Evolutionary conservation across 2,888 invertebrate species (phyloP).

Genomic region (Aromia moschata): DNA sequence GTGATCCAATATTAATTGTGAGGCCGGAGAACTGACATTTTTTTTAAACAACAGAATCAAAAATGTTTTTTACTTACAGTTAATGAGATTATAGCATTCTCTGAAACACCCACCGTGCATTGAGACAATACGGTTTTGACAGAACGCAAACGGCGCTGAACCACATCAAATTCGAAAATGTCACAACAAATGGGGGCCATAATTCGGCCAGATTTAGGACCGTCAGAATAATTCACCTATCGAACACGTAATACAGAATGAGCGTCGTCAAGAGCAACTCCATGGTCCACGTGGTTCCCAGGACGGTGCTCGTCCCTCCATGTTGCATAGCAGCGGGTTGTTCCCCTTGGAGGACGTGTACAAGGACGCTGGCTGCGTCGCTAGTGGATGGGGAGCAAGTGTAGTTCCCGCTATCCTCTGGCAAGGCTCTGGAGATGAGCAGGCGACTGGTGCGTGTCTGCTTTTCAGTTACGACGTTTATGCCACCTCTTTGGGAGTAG

Average conservation of each 20-base stretch:
- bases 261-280: conserved; percentile 51
- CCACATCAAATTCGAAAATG: too few relatives aligned
- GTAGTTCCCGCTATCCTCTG: conserved; percentile 87
- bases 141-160: too few relatives aligned
- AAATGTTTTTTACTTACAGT: too few relatives aligned
- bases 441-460: conserved; percentile 85
- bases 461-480: conserved; percentile 87
- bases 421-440: conserved; percentile 83
- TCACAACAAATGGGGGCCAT: too few relatives aligned
- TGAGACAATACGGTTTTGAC: too few relatives aligned
- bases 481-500: conserved; percentile 85
- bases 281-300: conserved; percentile 52
- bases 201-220: background rate
- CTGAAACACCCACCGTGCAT: too few relatives aligned
- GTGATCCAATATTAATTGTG: too few relatives aligned
- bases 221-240: conserved; percentile 51
- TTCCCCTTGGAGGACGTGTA: conserved; percentile 68
- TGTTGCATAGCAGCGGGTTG: conserved; percentile 64
- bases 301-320: conserved; percentile 51
- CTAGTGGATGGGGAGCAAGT: conserved; percentile 79
- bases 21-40: too few relatives aligned
- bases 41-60: too few relatives aligned
- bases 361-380: conserved; percentile 67
- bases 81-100: too few relatives aligned
- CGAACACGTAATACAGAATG: conserved; percentile 52